phyloP scores from a whole-genome alignment of 2,888 invertebrate species.

The Imbricaverruca yamaguchii region DNA sequence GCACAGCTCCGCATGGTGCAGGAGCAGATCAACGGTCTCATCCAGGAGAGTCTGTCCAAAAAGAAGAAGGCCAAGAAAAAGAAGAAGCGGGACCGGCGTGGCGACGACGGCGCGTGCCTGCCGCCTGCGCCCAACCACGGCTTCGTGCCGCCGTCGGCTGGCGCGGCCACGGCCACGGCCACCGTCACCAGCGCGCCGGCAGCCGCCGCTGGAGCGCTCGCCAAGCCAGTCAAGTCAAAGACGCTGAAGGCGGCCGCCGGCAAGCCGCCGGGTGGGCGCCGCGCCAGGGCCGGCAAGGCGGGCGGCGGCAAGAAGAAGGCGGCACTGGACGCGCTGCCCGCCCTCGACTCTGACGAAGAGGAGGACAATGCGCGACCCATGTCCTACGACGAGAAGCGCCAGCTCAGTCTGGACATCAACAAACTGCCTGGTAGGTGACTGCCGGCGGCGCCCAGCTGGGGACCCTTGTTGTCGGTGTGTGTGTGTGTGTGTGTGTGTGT shows the following conservation, averaged over 20 bases:
- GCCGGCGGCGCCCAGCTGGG: too few species aligned
- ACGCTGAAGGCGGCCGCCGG: conserved; percentile 45
- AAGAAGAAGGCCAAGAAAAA: neutral
- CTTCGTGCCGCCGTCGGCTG: neutral
- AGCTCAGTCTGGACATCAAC: conserved; percentile 97
- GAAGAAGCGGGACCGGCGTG: neutral
- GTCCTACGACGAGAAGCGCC: conserved; percentile 99
- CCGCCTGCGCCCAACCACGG: neutral
- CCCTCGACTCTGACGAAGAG: conserved; percentile 82
- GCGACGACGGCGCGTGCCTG: too few species aligned
- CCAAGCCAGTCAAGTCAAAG: conserved; percentile 41
- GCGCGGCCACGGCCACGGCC: neutral
- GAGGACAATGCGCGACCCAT: conserved; percentile 97
- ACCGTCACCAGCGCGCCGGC: conserved; percentile 25
- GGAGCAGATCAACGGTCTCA: conserved; percentile 1
- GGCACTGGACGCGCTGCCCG: conserved; percentile 47
- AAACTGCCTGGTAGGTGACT: conserved; percentile 77
- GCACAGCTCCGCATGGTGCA: neutral
- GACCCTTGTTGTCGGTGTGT: too few species aligned
- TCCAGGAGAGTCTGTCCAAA: neutral
- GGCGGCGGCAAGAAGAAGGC: conserved; percentile 44
- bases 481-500: too few species aligned
- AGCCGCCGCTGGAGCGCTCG: conserved; percentile 22
- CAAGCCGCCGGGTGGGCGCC: conserved; percentile 48
- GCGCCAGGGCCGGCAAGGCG: conserved; percentile 36